Evolutionary conservation across 2,888 invertebrate species (phyloP).

Genomic region (Lochmaea capreae): DNA sequence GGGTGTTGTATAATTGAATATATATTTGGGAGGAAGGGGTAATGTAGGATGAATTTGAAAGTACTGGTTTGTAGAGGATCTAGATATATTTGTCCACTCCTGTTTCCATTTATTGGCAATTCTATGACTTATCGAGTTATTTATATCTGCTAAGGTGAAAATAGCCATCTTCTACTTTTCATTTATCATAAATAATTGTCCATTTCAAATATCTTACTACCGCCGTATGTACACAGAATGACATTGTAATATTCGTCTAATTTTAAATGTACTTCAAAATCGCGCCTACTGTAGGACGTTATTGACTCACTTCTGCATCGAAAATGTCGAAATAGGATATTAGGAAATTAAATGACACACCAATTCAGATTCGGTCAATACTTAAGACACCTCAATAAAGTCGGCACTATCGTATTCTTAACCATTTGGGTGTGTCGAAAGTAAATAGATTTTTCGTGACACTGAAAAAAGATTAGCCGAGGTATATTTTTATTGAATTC

Average conservation of each 20-base stretch:
- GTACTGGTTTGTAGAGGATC: no score
- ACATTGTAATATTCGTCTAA: neutral
- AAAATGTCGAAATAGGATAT: slow-evolving; percentile 30
- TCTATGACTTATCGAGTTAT: no score
- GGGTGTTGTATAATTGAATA: no score
- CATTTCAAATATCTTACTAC: no score
- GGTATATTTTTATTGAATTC: neutral
- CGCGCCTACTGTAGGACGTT: neutral
- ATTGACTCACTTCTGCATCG: neutral
- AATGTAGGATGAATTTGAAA: no score
- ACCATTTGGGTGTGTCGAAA: slow-evolving; percentile 11
- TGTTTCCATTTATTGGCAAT: no score
- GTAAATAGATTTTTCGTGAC: neutral
- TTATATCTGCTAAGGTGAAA: no score
- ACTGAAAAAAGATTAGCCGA: neutral
- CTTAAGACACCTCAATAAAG: neutral
- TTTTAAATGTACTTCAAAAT: neutral
- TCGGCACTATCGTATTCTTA: neutral
- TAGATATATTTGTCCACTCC: no score
- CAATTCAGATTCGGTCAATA: slow-evolving; percentile 12
- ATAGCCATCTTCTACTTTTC: no score
- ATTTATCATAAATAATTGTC: no score
- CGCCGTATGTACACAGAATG: no score
- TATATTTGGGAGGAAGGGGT: no score
- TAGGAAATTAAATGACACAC: slow-evolving; percentile 22